These are phyloP conservation scores for Indicator maculatus DNA, from an alignment of 2,113 vertebrate species.

Conservation along the genomic window DNA sequence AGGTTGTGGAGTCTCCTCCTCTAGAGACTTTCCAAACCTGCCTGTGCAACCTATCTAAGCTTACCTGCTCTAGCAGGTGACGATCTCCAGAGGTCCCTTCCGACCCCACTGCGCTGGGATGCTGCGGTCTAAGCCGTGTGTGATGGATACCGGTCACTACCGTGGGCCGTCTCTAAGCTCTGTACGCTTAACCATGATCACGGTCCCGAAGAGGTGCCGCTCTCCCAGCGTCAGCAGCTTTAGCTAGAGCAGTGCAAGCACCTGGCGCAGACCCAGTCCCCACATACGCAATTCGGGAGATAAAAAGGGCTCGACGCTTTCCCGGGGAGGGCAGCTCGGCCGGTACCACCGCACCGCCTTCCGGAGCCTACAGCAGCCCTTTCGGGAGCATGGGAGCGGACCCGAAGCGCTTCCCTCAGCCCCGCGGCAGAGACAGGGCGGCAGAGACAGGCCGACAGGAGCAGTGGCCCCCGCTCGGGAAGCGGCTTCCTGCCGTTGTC, in stretches of 20 bases:
- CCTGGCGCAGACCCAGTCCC: neutral
- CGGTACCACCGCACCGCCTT: neutral
- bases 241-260: neutral
- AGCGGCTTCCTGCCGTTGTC: neutral
- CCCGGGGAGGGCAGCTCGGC: neutral
- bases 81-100: no score
- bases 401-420: neutral
- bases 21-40: no score
- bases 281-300: neutral
- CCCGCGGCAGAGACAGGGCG: neutral
- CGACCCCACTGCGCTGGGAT: no score
- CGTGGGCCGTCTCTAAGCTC: neutral
- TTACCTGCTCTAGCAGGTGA: no score
- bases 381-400: neutral
- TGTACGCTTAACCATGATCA: neutral
- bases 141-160: neutral
- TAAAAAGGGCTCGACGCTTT: neutral
- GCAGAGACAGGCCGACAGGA: neutral
- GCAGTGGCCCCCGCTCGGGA: neutral
- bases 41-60: no score
- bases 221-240: neutral
- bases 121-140: no score
- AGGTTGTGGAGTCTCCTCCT: no score
- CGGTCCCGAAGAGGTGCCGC: neutral
- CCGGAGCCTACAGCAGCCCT: neutral